Evolutionary conservation across 1,140 invertebrate genomes (phyloP).

Genomic region (Nephotettix cincticeps): DNA sequence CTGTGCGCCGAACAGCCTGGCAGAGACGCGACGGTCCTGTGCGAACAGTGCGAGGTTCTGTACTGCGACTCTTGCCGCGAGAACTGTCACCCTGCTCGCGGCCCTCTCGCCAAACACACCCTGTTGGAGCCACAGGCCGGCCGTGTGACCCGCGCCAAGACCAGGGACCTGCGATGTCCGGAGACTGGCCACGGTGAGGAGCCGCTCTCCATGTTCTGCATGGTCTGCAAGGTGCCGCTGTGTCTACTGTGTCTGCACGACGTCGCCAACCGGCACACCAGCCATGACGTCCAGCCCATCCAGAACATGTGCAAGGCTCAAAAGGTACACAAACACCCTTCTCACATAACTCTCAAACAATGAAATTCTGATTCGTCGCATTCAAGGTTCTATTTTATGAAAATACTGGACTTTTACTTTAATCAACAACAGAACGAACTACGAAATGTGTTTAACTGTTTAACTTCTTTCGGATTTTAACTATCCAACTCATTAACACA

Average conservation of each 20-base stretch:
- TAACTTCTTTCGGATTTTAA: too few relatives aligned
- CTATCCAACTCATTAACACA: too few relatives aligned
- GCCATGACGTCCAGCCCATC: constrained; percentile 86
- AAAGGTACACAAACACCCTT: too few relatives aligned
- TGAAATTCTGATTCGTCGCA: too few relatives aligned
- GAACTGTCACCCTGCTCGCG: constrained; percentile 87
- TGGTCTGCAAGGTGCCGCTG: constrained; percentile 83
- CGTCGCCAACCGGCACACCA: constrained; percentile 63
- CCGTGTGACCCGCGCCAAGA: constrained; percentile 47
- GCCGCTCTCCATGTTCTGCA: constrained; percentile 82
- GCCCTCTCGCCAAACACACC: constrained; percentile 89
- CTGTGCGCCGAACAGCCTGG: constrained; percentile 84
- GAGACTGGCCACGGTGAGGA: constrained; percentile 73
- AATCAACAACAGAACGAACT: too few relatives aligned
- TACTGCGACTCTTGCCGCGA: constrained; percentile 93
- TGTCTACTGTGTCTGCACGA: constrained; percentile 85
- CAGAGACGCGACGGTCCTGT: constrained; percentile 81
- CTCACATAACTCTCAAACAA: too few relatives aligned
- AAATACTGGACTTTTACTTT: too few relatives aligned
- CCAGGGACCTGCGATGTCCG: constrained; percentile 57
- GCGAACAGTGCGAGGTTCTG: constrained; percentile 94
- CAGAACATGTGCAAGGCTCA: constrained; percentile 89
- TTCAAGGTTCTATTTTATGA: too few relatives aligned
- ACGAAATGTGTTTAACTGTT: too few relatives aligned
- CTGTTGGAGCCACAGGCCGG: constrained; percentile 62